Conservation (phyloP, 2,797 vertebrate genomes). For the Galaxias olidus region DNA sequence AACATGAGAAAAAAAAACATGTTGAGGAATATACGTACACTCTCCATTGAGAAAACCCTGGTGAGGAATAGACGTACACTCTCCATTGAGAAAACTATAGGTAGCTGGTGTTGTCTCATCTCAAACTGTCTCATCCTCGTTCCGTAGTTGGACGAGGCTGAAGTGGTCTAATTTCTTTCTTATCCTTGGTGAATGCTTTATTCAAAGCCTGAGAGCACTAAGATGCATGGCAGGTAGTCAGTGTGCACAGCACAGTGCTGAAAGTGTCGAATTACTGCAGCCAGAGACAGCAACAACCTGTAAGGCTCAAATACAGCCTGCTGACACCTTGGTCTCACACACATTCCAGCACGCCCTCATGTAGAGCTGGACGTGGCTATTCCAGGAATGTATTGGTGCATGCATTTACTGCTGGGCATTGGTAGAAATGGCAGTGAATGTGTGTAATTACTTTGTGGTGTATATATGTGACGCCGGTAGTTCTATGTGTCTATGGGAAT, state of each 20-base stretch:
- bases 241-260: slow-evolving; percentile 6
- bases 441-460: no score
- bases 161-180: slow-evolving; percentile 49
- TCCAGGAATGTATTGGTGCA: no score
- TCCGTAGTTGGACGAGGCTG: slow-evolving; percentile 47
- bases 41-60: slow-evolving; percentile 10
- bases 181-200: slow-evolving; percentile 45
- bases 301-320: neutral
- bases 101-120: slow-evolving; percentile 39
- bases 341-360: slow-evolving; percentile 3
- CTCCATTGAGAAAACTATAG: slow-evolving; percentile 23
- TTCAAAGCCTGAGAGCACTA: slow-evolving; percentile 46
- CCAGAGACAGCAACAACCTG: neutral
- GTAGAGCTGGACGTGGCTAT: neutral
- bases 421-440: no score
- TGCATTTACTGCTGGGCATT: no score
- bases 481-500: no score
- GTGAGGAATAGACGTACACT: neutral
- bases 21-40: slow-evolving; percentile 20
- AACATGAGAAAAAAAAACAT: slow-evolving; percentile 16
- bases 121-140: slow-evolving; percentile 31
- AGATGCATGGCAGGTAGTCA: slow-evolving; percentile 21
- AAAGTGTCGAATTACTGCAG: slow-evolving; percentile 20
- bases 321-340: neutral
- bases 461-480: no score